These are phyloP conservation scores for Teleopsis dalmanni DNA, from an alignment of 1,140 invertebrate species.

Conservation along the genomic window DNA sequence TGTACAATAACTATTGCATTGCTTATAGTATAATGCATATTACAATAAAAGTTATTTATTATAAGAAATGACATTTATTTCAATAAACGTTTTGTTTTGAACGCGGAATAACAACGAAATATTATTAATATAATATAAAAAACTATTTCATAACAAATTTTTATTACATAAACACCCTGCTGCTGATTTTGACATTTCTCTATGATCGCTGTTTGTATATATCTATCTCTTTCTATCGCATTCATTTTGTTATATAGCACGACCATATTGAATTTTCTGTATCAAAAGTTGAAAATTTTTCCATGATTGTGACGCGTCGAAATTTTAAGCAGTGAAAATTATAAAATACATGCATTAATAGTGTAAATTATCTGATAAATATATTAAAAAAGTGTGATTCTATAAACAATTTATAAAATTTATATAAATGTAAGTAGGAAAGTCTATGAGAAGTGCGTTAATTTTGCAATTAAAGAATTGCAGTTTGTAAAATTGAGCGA, in stretches of 20 bases:
- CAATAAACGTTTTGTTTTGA: no score
- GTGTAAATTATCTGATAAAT: constrained; percentile 20
- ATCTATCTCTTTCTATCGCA: background rate
- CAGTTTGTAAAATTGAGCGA: constrained; percentile 5
- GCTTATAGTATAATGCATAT: no score
- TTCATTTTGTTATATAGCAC: constrained; percentile 3
- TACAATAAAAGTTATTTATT: no score
- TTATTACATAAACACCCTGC: no score
- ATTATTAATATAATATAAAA: no score
- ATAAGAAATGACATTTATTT: no score
- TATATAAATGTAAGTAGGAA: constrained; percentile 19
- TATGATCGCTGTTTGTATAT: no score
- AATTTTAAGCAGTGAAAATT: constrained; percentile 25
- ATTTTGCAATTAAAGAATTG: constrained; percentile 19
- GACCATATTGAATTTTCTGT: constrained; percentile 24
- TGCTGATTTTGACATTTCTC: no score
- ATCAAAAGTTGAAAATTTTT: no score
- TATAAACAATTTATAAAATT: constrained; percentile 25
- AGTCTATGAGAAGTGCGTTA: constrained; percentile 20
- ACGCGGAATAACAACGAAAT: no score
- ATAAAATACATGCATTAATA: constrained; percentile 22
- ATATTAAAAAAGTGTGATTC: constrained; percentile 27
- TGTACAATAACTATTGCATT: no score
- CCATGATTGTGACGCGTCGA: constrained; percentile 14
- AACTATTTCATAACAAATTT: no score